phyloP scores from a whole-genome alignment of 1,140 invertebrate species.

The Calliopsis andreniformis region DNA sequence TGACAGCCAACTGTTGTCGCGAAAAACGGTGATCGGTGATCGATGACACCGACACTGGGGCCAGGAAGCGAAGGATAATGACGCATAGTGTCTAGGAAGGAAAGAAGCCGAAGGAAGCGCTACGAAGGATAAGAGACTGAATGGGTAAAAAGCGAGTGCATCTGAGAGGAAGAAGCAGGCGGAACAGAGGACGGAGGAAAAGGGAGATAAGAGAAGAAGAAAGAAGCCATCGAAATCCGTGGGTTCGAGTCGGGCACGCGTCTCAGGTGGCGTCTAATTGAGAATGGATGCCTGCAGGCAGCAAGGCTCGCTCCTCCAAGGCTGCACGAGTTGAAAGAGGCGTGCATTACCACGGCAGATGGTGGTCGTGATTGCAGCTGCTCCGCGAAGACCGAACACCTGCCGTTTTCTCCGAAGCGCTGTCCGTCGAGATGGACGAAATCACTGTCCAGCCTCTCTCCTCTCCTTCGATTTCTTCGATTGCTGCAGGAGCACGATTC shows the following conservation, averaged over 20 bases:
- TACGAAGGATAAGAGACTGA: background rate
- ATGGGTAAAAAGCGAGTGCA: background rate
- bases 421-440: constrained; percentile 61
- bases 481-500: background rate
- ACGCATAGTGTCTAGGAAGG: constrained; percentile 15
- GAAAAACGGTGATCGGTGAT: constrained; percentile 53
- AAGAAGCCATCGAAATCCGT: constrained; percentile 53
- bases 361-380: constrained; percentile 74
- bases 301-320: constrained; percentile 49
- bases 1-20: constrained; percentile 63
- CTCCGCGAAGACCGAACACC: constrained; percentile 66
- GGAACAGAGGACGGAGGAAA: background rate
- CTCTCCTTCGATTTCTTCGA: constrained; percentile 6
- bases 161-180: background rate
- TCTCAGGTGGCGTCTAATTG: constrained; percentile 70
- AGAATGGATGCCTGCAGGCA: constrained; percentile 42
- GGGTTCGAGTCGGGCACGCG: constrained; percentile 66
- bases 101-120: constrained; percentile 8
- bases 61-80: constrained; percentile 49
- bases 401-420: constrained; percentile 65
- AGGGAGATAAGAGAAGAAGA: constrained; percentile 21
- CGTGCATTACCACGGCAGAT: constrained; percentile 68
- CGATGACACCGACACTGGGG: constrained; percentile 11
- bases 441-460: constrained; percentile 60
- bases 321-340: constrained; percentile 50